These are phyloP conservation scores for Dicentrarchus labrax DNA, from an alignment of 2,113 vertebrate species.

Conservation along the genomic window DNA sequence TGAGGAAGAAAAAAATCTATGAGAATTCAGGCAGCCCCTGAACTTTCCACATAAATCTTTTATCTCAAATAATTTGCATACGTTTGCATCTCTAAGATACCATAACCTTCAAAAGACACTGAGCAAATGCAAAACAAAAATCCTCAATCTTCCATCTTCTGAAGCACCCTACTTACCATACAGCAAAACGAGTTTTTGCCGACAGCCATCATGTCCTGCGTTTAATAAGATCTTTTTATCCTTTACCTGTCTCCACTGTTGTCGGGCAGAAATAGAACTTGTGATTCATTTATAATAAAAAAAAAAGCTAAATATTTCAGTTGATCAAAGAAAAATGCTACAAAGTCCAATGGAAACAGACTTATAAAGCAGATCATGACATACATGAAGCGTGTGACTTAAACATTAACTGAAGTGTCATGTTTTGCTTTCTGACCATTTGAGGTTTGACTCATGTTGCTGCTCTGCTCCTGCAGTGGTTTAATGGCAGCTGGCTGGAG, in stretches of 20 bases:
- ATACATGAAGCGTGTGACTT: not conserved
- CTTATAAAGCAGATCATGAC: not conserved
- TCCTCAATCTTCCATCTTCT: constrained; percentile 35
- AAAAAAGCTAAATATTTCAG: not conserved
- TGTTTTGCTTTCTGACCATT: not conserved
- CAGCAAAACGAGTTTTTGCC: not conserved
- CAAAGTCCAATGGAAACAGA: not conserved
- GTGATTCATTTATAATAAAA: not conserved
- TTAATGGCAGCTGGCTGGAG: too few species aligned
- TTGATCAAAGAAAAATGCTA: not conserved
- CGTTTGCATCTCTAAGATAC: constrained; percentile 44
- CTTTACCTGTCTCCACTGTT: not conserved
- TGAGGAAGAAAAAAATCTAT: not conserved
- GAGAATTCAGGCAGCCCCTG: constrained; percentile 27
- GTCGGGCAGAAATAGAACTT: not conserved
- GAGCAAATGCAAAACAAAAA: constrained; percentile 42
- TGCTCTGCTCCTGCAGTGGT: too few species aligned
- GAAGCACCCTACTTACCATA: constrained; percentile 17
- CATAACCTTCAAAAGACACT: constrained; percentile 58
- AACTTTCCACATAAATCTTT: constrained; percentile 39
- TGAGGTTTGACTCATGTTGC: too few species aligned
- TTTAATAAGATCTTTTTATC: not conserved
- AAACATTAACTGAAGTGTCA: not conserved
- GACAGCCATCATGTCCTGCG: not conserved
- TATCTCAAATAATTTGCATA: constrained; percentile 50